Percentiles rank a stretch among this genome's conserved stretches.
phyloP scores from a whole-genome alignment of 2,797 vertebrate genomes.

The Phaenicophaeus curvirostris region DNA sequence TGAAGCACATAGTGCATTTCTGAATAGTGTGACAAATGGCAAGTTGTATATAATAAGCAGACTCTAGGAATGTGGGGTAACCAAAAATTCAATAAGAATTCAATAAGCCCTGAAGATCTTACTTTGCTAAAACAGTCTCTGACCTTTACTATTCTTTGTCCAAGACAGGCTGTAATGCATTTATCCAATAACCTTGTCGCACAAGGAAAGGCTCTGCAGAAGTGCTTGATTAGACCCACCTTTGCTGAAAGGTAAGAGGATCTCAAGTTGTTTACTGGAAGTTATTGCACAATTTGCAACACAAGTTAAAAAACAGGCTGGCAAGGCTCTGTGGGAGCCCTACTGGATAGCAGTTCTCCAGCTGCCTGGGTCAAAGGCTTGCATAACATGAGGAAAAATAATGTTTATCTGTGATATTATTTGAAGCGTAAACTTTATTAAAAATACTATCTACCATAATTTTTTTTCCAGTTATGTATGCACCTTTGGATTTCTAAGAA shows the following conservation, averaged over 20 bases:
- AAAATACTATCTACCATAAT: neutral
- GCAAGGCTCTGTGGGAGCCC: slow-evolving; percentile 49
- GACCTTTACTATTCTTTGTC: neutral
- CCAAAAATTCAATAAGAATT: neutral
- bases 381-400: neutral
- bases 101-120: neutral
- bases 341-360: neutral
- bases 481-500: neutral
- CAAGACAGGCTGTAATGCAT: neutral
- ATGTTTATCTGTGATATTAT: neutral
- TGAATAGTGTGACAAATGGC: neutral
- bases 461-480: neutral
- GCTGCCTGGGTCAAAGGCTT: slow-evolving; percentile 22
- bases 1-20: neutral
- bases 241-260: neutral
- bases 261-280: slow-evolving; percentile 31
- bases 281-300: slow-evolving; percentile 16
- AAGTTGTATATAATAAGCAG: neutral
- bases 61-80: neutral
- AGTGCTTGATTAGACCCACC: neutral
- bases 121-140: neutral
- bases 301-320: slow-evolving; percentile 6
- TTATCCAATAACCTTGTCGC: neutral
- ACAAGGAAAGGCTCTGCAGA: neutral
- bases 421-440: neutral